Evolutionary conservation across 1,140 invertebrate genomes (phyloP).

Genomic region (Bombus sibiricus): DNA sequence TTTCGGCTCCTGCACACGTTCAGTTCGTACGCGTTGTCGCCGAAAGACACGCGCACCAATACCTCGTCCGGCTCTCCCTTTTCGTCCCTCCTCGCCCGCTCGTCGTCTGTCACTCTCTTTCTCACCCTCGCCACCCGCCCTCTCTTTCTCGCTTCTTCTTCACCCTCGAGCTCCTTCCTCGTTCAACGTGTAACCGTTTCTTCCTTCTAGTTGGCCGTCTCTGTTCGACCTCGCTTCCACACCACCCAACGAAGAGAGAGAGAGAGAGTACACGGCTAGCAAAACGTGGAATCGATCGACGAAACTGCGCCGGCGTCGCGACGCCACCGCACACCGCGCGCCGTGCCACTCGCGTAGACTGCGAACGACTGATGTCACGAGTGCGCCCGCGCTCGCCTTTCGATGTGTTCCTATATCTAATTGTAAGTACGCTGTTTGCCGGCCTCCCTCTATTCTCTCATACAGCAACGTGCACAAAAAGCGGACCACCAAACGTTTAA

Average conservation of each 20-base stretch:
- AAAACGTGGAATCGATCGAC: conserved; percentile 74
- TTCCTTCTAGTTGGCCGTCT: not conserved
- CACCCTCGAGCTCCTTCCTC: not conserved
- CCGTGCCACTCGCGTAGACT: conserved; percentile 23
- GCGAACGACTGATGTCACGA: conserved; percentile 54
- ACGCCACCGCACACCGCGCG: conserved; percentile 60
- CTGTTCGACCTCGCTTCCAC: conserved; percentile 16
- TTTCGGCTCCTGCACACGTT: conserved; percentile 31
- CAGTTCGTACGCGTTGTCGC: conserved; percentile 36
- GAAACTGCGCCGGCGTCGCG: conserved; percentile 77
- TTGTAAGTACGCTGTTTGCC: not conserved
- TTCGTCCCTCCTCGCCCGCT: not conserved
- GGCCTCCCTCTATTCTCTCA: not conserved
- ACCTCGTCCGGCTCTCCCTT: conserved; percentile 6
- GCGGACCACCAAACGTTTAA: conserved; percentile 5
- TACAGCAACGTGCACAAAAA: conserved; percentile 12
- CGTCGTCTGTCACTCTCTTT: conserved; percentile 20
- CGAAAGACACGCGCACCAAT: conserved; percentile 39
- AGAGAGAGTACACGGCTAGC: conserved; percentile 46
- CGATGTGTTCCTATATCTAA: conserved; percentile 23
- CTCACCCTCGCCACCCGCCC: conserved; percentile 11
- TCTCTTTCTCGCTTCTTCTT: not conserved
- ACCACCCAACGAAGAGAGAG: conserved; percentile 9
- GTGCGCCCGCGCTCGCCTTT: conserved; percentile 46
- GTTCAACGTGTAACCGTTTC: not conserved